Conservation (phyloP, 2,888 invertebrate genomes). For the Pegoplata infirma region DNA sequence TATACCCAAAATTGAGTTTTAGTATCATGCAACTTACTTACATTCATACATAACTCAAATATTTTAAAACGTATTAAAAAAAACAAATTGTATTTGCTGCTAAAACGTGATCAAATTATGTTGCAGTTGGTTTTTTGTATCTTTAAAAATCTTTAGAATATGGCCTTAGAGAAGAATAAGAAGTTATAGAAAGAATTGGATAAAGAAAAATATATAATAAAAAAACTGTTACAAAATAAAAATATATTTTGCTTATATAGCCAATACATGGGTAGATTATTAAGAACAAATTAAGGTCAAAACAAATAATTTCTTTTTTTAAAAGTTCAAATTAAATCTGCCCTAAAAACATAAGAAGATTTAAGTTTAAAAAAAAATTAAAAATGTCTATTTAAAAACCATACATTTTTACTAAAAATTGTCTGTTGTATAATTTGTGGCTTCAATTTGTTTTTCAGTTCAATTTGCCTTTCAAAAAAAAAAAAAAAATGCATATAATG, state of each 20-base stretch:
- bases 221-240: neutral
- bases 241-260: neutral
- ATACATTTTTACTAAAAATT: no score
- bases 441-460: neutral
- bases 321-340: neutral
- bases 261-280: slow-evolving; percentile 21
- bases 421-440: neutral
- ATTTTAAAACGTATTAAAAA: neutral
- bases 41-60: no score
- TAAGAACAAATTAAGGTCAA: slow-evolving; percentile 39
- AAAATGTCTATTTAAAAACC: neutral
- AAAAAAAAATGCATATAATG: slow-evolving; percentile 38
- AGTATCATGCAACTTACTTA: no score
- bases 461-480: slow-evolving; percentile 16
- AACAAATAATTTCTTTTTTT: neutral
- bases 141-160: slow-evolving; percentile 1
- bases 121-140: neutral
- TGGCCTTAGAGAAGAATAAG: neutral
- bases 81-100: slow-evolving; percentile 45
- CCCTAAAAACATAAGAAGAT: neutral
- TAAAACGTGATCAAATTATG: slow-evolving; percentile 54
- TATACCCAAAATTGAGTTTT: neutral
- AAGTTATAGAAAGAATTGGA: neutral
- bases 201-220: neutral
- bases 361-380: no score